Base-by-base conservation (phyloP, 2,888 invertebrate genomes). In the Horisme vitalbata region DNA sequence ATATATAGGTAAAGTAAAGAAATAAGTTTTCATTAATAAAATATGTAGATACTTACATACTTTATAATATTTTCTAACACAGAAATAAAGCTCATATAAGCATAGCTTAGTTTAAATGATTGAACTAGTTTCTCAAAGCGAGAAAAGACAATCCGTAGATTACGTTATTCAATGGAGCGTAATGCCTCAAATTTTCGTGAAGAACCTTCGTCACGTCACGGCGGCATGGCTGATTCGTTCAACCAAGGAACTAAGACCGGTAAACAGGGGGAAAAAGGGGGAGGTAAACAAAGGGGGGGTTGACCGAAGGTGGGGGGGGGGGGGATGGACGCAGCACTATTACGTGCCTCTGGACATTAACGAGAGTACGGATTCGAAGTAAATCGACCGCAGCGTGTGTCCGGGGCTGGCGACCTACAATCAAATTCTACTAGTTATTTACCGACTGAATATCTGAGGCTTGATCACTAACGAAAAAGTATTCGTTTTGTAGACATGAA, bases 381-480 rank as follows among this genome's bases (percentile, higher is more conserved):
- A 79, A 83, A 83, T 82, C 79, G 74, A 69, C 71, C 75, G 78
- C 74, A 79, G 70, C 75, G 69, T 75, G 75, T 62, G 60, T 65
- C 62, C 56, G 44, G 48, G 66, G 72, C 72, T 49, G 73, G 41
- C 53, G 67, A 21, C 46, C 63, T 63, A 54, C 61, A 65, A 56
- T 71, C 35, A 46, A 41, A 9, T 11, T 26, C 23, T 23, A 23
- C n/a, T n/a, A 1, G 18, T 18, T 18, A 18, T 18, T 2, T 18
- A 18, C 1, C n/a, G n/a, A n/a, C n/a, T n/a, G n/a, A n/a, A n/a
- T n/a, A n/a, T n/a, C n/a, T n/a, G n/a, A n/a, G n/a, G n/a, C n/a
- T n/a, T n/a, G n/a, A n/a, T n/a, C n/a, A n/a, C n/a, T n/a, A n/a
- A n/a, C n/a, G n/a, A n/a, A n/a, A n/a, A n/a, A n/a, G n/a, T n/a